Base-by-base conservation (phyloP, 2,888 invertebrate genomes). In the Xylota sylvarum region DNA sequence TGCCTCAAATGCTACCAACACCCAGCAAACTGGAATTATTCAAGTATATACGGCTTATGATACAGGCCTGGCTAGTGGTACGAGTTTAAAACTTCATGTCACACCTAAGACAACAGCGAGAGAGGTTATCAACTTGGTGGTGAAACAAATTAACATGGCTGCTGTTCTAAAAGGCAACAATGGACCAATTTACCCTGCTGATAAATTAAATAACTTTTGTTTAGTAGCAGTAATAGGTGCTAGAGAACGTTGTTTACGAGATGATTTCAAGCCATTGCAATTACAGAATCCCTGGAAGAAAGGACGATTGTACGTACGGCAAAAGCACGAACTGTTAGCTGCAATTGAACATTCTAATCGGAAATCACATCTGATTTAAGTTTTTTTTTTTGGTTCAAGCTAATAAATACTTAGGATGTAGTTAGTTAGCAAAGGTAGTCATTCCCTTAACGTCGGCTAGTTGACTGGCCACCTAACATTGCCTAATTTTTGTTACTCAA, bases 1-100 rank as follows among this genome's bases (percentile, higher is more conserved):
- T 88, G 89, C 72, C 79, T 89, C 2, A 89, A 91, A 23, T 60
- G 52, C 74, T 4, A 46, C 76, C 52, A 17, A 37, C 37, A 12
- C 78, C 40, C 79, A 86, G 14, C 87, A 89, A 0, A 90, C 92
- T 0, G 92, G 92, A 30, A 93, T 93, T 6, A 93, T 95, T 37
- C 95, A 98, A 94, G 98, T 99, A 6, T 98, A 96, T 91, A 98
- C 98, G 5, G 98, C 99, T 0, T 99, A 99, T 92, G 97, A 98
- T 89, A 98, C 98, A 0, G 99, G 99, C 7, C 93, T 99, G 88
- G 97, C 98, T 1, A 96, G 95, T 84, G 98, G 98, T 5, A 98
- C 98, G 0, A 98, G 98, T 89, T 95, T 99, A 40, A 98, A 98
- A 90, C 93, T 99, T 3, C 98, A 98, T 92, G 97, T 99, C 0